Conservation (phyloP, 1,140 invertebrate species). For the Polypedilum vanderplanki region DNA sequence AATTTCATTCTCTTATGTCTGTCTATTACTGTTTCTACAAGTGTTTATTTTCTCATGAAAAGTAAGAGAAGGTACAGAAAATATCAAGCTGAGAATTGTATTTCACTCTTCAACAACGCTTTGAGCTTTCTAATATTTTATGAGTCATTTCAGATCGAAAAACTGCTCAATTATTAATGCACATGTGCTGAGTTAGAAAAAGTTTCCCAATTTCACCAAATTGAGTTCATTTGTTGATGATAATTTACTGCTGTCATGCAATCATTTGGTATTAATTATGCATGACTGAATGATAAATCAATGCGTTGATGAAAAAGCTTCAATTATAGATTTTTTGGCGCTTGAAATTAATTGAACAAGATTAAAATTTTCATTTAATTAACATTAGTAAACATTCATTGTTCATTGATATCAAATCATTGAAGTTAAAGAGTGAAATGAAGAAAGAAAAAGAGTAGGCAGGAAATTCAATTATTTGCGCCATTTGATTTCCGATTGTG, state of each 20-base stretch:
- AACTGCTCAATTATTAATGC: neutral
- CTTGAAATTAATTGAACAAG: neutral
- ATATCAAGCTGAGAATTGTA: too few species aligned
- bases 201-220: neutral
- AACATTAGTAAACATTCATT: too few species aligned
- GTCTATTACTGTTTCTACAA: too few species aligned
- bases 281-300: neutral
- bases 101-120: too few species aligned
- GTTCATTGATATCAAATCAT: too few species aligned
- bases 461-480: constrained; percentile 18
- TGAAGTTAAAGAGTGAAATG: neutral
- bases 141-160: neutral
- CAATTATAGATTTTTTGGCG: neutral
- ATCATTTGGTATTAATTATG: neutral
- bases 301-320: neutral
- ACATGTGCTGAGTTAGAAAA: neutral
- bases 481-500: constrained; percentile 11
- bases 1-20: too few species aligned
- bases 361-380: too few species aligned
- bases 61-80: too few species aligned
- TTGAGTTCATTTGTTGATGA: neutral
- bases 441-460: neutral
- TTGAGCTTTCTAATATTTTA: too few species aligned
- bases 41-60: too few species aligned
- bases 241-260: neutral